These are phyloP conservation scores for Gryon sp. DNA, from an alignment of 1,140 invertebrate species.

Conservation along the genomic window DNA sequence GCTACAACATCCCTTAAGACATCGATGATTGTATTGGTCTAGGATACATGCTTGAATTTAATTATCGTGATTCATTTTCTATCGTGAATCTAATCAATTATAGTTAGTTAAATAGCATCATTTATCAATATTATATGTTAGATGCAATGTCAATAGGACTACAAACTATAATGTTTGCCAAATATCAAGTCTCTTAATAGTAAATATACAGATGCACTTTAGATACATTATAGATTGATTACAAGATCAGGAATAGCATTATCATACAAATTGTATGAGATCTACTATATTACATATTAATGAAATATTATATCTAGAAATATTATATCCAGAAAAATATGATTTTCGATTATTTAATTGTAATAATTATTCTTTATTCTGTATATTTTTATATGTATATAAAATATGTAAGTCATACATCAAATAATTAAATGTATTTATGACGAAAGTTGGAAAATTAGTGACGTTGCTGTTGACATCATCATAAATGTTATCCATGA, in stretches of 20 bases:
- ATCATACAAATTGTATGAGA: not conserved
- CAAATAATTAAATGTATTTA: no score
- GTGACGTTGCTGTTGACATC: no score
- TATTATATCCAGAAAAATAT: no score
- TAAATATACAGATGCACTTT: slow-evolving; percentile 7
- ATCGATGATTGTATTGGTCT: not conserved
- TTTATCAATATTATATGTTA: slow-evolving; percentile 2
- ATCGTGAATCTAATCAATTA: slow-evolving; percentile 15
- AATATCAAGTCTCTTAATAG: slow-evolving; percentile 7
- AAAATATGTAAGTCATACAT: no score
- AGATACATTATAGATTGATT: not conserved
- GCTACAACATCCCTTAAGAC: not conserved
- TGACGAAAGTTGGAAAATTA: no score
- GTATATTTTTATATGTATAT: no score
- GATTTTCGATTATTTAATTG: no score
- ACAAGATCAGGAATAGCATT: not conserved
- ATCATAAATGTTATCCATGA: not conserved
- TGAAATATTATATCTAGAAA: no score
- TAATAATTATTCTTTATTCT: no score
- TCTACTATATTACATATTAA: no score
- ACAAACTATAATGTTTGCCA: slow-evolving; percentile 13
- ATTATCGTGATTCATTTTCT: not conserved
- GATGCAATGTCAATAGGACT: slow-evolving; percentile 1
- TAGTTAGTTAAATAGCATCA: not conserved
- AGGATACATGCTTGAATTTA: not conserved